Conservation (phyloP, 1,140 invertebrate genomes). For the Pseudoatta argentina region DNA sequence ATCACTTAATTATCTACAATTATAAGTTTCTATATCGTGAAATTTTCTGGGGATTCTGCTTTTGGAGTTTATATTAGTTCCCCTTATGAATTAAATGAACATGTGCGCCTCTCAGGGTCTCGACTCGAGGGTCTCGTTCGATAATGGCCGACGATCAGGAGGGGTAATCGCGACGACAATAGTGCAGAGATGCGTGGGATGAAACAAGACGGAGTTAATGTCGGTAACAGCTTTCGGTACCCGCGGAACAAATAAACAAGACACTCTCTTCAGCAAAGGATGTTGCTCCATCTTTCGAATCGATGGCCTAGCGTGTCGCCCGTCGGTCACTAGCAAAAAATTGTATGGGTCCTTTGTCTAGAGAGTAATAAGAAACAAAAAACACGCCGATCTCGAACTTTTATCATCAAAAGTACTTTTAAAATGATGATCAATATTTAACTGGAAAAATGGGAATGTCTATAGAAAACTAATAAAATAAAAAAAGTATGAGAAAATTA, state of each 20-base stretch:
- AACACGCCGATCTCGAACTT: background rate
- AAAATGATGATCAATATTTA: too few relatives aligned
- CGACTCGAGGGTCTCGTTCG: constrained; percentile 15
- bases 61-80: background rate
- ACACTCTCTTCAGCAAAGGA: constrained; percentile 25
- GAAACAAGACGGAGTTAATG: constrained; percentile 74
- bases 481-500: too few relatives aligned
- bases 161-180: constrained; percentile 27
- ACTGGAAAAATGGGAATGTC: too few relatives aligned
- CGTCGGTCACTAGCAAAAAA: background rate
- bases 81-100: constrained; percentile 48
- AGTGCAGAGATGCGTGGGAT: constrained; percentile 25
- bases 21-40: background rate
- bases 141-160: constrained; percentile 49
- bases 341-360: background rate
- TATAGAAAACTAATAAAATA: too few relatives aligned
- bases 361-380: background rate
- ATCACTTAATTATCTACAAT: background rate
- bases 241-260: constrained; percentile 75
- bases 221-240: constrained; percentile 76
- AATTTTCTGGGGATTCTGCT: background rate
- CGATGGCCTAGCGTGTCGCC: constrained; percentile 37
- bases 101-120: background rate
- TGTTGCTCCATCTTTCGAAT: constrained; percentile 57
- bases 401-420: too few relatives aligned